Percentiles rank a stretch among this genome's conserved stretches.
Conservation (phyloP, 2,888 invertebrate genomes). For the Microplitis deprimator region DNA sequence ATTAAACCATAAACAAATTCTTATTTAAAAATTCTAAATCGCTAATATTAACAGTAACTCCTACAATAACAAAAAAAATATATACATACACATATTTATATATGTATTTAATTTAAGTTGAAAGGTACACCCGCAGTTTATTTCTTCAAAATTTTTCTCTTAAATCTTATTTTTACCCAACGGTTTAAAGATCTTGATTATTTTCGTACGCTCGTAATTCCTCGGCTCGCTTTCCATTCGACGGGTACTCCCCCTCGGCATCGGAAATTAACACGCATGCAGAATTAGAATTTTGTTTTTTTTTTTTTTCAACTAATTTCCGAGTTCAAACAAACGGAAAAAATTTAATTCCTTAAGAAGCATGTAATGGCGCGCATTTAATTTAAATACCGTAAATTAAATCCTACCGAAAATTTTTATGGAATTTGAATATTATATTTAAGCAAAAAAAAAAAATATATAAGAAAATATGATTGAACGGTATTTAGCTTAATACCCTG, state of each 20-base stretch:
- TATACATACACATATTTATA: no score
- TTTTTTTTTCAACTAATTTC: no score
- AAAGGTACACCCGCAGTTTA: no score
- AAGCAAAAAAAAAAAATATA: background rate
- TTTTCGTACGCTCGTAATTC: constrained; percentile 40
- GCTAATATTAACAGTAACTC: no score
- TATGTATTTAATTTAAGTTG: no score
- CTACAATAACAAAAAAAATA: no score
- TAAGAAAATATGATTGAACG: background rate
- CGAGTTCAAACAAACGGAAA: background rate
- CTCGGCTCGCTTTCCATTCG: background rate
- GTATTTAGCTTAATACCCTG: constrained; percentile 35
- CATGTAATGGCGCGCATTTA: no score
- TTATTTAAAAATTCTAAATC: background rate
- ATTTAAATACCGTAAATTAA: no score
- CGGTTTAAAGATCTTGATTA: constrained; percentile 10
- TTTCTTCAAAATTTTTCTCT: background rate
- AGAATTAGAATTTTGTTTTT: background rate
- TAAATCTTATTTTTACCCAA: constrained; percentile 3
- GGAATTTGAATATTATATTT: no score
- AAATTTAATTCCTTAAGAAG: no score
- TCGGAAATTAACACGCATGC: constrained; percentile 1
- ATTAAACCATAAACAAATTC: background rate
- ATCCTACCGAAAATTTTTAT: no score
- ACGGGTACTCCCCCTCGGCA: background rate